Conservation (phyloP, 2,888 invertebrate species). For the Leptarthrus brevirostris region DNA sequence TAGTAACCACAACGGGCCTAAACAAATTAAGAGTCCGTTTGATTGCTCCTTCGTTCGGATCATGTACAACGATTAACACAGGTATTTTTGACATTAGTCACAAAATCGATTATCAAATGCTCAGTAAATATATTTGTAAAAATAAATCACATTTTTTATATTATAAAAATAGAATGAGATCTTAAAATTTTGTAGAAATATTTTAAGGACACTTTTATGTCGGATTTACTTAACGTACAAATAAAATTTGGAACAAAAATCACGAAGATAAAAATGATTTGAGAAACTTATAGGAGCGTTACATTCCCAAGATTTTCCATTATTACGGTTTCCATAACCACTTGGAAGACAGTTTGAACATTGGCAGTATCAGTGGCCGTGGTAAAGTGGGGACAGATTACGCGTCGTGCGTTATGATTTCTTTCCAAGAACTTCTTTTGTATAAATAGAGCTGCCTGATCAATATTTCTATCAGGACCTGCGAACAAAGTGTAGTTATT, state of each 20-base stretch:
- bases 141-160: constrained; percentile 35
- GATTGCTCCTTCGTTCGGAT: no score
- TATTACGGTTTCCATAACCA: constrained; percentile 75
- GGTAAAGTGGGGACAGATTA: constrained; percentile 75
- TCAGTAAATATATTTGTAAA: constrained; percentile 42
- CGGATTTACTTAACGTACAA: constrained; percentile 9
- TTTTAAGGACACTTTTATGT: constrained; percentile 38
- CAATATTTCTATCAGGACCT: constrained; percentile 74
- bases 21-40: no score
- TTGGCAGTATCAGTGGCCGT: constrained; percentile 77
- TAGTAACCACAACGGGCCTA: no score
- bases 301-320: constrained; percentile 72
- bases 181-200: constrained; percentile 46
- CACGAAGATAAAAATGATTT: constrained; percentile 17
- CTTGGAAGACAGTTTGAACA: constrained; percentile 74
- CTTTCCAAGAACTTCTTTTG: constrained; percentile 72
- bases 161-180: constrained; percentile 45
- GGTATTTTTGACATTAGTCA: no score
- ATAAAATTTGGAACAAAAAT: constrained; percentile 39
- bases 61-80: no score
- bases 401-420: constrained; percentile 71
- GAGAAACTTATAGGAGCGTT: constrained; percentile 66
- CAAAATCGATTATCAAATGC: no score
- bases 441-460: constrained; percentile 73
- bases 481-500: no score